phyloP scores from a whole-genome alignment of 2,888 invertebrate genomes.

The Unio delphinus region DNA sequence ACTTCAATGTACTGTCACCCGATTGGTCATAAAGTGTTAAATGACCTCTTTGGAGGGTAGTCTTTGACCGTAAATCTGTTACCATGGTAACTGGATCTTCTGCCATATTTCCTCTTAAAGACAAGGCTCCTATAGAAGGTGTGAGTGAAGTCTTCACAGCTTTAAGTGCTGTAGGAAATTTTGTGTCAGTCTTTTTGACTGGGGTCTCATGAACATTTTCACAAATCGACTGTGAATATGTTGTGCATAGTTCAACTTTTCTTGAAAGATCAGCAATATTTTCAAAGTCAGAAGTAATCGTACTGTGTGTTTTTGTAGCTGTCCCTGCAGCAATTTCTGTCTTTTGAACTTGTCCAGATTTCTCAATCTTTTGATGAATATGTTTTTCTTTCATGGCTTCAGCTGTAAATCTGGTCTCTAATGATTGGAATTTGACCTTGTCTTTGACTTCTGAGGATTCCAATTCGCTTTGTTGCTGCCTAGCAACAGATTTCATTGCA shows the following conservation, averaged over 20 bases:
- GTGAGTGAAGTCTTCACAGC: constrained; percentile 9
- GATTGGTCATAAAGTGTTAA: neutral
- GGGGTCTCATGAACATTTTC: no score
- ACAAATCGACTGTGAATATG: no score
- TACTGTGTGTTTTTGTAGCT: no score
- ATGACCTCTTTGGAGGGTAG: neutral
- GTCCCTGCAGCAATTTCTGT: no score
- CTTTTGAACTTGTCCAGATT: no score
- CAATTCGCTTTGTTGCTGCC: constrained; percentile 1
- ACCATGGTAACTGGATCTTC: neutral
- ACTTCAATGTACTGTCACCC: neutral
- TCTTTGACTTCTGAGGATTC: neutral
- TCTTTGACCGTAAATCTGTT: neutral
- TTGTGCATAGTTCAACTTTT: no score
- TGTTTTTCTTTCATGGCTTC: constrained; percentile 1
- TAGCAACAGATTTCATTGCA: constrained; percentile 27
- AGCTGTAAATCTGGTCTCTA: neutral
- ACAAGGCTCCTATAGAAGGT: constrained; percentile 18
- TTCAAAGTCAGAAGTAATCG: no score
- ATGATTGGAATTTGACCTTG: neutral
- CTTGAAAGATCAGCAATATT: no score
- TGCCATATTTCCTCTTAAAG: constrained; percentile 18
- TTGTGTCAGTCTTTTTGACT: no score
- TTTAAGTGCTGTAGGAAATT: constrained; percentile 14
- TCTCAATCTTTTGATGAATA: no score